phyloP scores from a whole-genome alignment of 2,113 vertebrate genomes.

The Micronycteris hirsuta region DNA sequence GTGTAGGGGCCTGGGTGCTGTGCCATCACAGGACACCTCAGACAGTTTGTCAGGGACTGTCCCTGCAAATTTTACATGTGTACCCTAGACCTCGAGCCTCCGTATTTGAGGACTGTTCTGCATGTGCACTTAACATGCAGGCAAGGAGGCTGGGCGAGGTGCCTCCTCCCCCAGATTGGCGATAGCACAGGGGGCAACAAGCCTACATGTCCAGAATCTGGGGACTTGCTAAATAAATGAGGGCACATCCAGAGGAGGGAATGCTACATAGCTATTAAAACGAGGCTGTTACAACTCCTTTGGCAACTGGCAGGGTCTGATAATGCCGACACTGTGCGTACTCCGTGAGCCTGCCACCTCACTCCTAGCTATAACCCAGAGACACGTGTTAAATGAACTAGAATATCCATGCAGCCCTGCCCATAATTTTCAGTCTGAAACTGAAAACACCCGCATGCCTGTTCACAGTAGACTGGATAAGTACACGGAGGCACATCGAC shows the following conservation, averaged over 20 bases:
- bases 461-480: neutral
- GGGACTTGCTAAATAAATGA: neutral
- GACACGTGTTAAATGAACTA: fast-evolving
- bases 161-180: neutral
- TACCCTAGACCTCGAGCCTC: neutral
- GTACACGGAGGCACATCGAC: neutral
- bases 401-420: neutral
- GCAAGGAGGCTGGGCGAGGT: neutral
- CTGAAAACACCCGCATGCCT: neutral
- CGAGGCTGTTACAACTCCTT: neutral
- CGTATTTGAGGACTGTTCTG: neutral
- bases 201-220: neutral
- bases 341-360: neutral
- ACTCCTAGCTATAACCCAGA: neutral
- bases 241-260: neutral
- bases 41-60: neutral
- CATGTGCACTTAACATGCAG: neutral
- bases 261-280: neutral
- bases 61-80: neutral
- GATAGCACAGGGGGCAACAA: neutral
- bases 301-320: neutral
- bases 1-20: neutral
- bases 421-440: neutral
- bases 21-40: neutral
- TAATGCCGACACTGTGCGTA: neutral